These are phyloP conservation scores for Thripadectes ignobilis DNA, from an alignment of 2,797 vertebrate species.

Conservation along the genomic window DNA sequence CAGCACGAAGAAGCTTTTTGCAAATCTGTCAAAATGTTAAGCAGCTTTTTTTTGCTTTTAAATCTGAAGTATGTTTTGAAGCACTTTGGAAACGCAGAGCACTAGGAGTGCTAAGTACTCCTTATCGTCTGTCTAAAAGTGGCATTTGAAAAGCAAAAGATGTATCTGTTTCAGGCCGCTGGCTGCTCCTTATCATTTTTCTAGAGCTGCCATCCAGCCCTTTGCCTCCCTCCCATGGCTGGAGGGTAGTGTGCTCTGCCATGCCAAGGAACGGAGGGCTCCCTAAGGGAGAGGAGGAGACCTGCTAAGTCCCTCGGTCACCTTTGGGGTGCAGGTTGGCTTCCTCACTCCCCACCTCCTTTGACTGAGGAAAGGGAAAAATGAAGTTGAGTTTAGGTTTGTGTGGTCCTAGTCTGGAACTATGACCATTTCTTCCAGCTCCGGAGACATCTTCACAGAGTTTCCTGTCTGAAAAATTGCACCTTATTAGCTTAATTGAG, in stretches of 20 bases:
- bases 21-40: constrained; percentile 54
- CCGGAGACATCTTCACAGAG: background rate
- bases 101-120: constrained; percentile 45
- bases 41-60: constrained; percentile 45
- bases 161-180: background rate
- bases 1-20: constrained; percentile 56
- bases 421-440: background rate
- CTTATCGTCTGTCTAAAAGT: constrained; percentile 30
- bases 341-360: background rate
- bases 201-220: constrained; percentile 3
- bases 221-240: background rate
- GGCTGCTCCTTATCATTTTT: background rate
- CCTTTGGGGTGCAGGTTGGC: background rate
- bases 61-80: constrained; percentile 61
- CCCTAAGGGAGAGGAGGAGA: background rate
- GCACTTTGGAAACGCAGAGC: constrained; percentile 64
- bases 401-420: constrained; percentile 25
- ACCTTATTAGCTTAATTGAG: constrained; percentile 63
- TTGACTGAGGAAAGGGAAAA: background rate
- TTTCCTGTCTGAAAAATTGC: constrained; percentile 52
- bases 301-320: fast-evolving
- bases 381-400: background rate
- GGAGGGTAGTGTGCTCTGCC: background rate
- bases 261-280: background rate
- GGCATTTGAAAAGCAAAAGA: constrained; percentile 44